Evolutionary conservation across 1,140 invertebrate genomes (phyloP).

Genomic region (Chironomus striatipennis): DNA sequence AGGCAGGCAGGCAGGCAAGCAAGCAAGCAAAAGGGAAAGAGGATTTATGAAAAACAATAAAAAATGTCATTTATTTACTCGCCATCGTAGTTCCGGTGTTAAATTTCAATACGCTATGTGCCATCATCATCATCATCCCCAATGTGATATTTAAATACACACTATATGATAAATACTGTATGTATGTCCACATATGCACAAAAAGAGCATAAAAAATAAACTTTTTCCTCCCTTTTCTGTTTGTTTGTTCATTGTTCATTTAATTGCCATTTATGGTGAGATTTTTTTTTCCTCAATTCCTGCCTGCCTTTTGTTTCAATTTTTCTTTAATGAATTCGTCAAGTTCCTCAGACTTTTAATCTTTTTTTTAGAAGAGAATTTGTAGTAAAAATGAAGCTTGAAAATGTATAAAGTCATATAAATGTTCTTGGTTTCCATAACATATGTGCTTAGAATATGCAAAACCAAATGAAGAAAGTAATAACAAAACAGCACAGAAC

Average conservation of each 20-base stretch:
- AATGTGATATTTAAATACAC: conserved; percentile 8
- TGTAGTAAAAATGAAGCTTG: too few species aligned
- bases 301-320: too few species aligned
- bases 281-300: neutral
- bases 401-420: too few species aligned
- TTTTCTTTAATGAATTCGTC: too few species aligned
- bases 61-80: conserved; percentile 14
- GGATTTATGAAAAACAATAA: conserved; percentile 9
- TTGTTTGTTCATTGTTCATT: conserved; percentile 2
- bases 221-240: neutral
- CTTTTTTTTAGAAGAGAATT: too few species aligned
- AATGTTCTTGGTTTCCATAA: too few species aligned
- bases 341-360: too few species aligned
- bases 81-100: neutral
- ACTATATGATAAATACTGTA: neutral
- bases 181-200: neutral
- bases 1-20: neutral
- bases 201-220: too few species aligned
- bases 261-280: neutral
- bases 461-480: too few species aligned
- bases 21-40: neutral
- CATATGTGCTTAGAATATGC: too few species aligned
- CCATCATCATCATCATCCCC: neutral
- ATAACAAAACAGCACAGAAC: too few species aligned
- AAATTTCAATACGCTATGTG: neutral